Conservation (phyloP, 2,113 vertebrate species). For the Tichodroma muraria region DNA sequence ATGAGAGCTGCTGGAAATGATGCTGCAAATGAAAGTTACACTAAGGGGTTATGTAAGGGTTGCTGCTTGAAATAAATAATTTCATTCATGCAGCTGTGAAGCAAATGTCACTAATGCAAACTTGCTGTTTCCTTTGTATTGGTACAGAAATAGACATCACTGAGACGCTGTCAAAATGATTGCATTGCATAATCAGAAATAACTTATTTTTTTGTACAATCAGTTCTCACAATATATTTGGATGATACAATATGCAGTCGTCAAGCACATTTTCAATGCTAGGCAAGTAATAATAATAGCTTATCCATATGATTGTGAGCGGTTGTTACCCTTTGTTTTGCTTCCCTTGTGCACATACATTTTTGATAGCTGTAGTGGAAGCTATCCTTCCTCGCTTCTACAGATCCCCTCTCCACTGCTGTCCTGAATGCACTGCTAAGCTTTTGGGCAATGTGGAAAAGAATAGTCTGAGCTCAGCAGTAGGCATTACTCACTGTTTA, state of each 20-base stretch:
- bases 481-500: background rate
- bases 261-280: background rate
- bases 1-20: background rate
- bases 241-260: background rate
- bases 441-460: background rate
- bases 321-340: background rate
- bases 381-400: background rate
- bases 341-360: background rate
- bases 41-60: background rate
- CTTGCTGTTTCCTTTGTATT: background rate
- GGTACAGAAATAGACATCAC: slow-evolving; percentile 2
- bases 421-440: background rate
- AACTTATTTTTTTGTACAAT: background rate
- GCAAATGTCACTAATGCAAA: background rate
- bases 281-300: background rate
- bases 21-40: background rate
- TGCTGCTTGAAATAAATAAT: slow-evolving; percentile 6
- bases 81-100: slow-evolving; percentile 6
- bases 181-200: background rate
- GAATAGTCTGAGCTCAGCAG: background rate
- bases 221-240: background rate
- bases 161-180: background rate
- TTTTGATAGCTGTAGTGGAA: background rate
- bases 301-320: background rate
- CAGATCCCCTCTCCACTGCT: background rate